These are phyloP conservation scores for Natrix natrix DNA, from an alignment of 2,797 vertebrate species.

Conservation along the genomic window DNA sequence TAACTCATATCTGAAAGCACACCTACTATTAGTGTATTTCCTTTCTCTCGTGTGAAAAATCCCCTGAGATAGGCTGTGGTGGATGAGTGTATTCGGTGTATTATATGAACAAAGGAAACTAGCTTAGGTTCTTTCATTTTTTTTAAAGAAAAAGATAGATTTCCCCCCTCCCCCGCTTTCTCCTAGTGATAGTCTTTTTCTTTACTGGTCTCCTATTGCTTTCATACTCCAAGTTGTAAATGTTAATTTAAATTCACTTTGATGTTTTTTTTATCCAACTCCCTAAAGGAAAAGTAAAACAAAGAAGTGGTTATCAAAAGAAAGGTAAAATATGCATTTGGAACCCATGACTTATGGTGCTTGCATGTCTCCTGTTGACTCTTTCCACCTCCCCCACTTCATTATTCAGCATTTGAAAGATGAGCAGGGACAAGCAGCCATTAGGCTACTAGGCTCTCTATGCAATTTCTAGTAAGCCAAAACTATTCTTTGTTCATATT, in stretches of 20 bases:
- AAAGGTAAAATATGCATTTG: not conserved
- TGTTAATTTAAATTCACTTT: conserved; percentile 29
- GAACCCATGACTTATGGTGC: not conserved
- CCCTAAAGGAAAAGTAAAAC: conserved; percentile 14
- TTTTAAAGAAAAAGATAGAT: not conserved
- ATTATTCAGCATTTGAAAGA: not conserved
- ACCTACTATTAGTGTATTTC: not conserved
- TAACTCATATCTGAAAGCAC: not conserved
- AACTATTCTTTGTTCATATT: not conserved
- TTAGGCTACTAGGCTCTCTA: not conserved
- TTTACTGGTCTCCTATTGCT: not conserved
- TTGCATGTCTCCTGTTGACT: too few relatives aligned
- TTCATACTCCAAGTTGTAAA: conserved; percentile 11
- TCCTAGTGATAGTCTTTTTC: not conserved
- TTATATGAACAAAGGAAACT: conserved; percentile 3
- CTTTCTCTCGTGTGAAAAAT: not conserved
- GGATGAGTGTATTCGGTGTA: not conserved
- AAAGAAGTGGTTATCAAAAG: conserved; percentile 5
- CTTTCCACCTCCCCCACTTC: not conserved
- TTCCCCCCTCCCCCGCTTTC: not conserved
- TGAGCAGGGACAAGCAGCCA: not conserved
- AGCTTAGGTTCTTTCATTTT: not conserved
- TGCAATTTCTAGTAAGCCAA: not conserved
- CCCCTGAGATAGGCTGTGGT: not conserved
- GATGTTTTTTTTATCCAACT: not conserved